A percentile compares a stretch with the other conserved stretches of the same genome.
phyloP scores from a whole-genome alignment of 2,113 vertebrate species.

The Acrocephalus kingi region DNA sequence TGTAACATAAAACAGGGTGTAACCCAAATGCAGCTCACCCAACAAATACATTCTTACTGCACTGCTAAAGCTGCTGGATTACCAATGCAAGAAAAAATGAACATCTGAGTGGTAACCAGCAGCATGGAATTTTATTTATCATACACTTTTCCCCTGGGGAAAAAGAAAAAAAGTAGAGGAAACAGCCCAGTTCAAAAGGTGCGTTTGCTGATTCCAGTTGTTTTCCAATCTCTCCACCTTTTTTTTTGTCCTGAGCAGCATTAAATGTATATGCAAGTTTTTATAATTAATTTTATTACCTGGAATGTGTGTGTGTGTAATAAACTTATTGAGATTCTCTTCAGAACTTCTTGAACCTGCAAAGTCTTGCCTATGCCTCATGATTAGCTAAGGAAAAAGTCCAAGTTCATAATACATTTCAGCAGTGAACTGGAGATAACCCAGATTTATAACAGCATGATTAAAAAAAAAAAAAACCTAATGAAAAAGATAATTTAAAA shows the following conservation, averaged over 20 bases:
- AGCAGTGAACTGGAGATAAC: neutral
- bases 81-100: neutral
- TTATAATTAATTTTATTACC: conserved; percentile 1
- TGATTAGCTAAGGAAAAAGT: neutral
- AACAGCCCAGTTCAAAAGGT: neutral
- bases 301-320: neutral
- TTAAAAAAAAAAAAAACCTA: neutral
- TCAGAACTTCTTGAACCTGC: neutral
- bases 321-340: conserved; percentile 30
- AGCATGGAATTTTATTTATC: neutral
- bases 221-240: neutral
- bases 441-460: neutral
- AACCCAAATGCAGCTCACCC: neutral
- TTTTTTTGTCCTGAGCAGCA: neutral
- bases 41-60: neutral
- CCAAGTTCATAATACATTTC: neutral
- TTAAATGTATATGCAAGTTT: neutral
- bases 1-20: neutral
- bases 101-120: neutral
- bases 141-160: neutral
- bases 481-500: neutral
- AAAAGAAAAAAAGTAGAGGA: neutral
- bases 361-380: neutral
- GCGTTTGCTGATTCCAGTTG: neutral
- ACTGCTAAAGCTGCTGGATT: neutral